Percentiles rank a stretch among this genome's conserved stretches.
Evolutionary conservation across 2,113 vertebrate genomes (phyloP).

Genomic region (Bujurquina vittata): DNA sequence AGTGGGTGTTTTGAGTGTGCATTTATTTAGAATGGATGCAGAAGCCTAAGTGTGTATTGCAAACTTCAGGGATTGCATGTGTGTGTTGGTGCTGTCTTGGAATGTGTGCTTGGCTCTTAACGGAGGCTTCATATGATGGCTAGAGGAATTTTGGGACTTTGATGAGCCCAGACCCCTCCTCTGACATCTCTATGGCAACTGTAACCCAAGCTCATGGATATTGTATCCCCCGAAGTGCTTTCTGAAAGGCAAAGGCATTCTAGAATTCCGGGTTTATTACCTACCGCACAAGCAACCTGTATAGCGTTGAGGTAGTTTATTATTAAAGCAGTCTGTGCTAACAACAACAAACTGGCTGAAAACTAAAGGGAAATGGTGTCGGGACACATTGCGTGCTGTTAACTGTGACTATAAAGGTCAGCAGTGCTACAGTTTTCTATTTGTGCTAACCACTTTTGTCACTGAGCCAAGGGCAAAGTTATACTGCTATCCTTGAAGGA

Average conservation of each 20-base stretch:
- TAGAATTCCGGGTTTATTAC: slow-evolving; percentile 57
- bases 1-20: background rate
- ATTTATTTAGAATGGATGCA: slow-evolving; percentile 20
- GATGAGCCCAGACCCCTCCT: slow-evolving; percentile 38
- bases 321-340: background rate
- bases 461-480: slow-evolving; percentile 61
- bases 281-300: slow-evolving; percentile 11
- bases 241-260: slow-evolving; percentile 38
- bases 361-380: background rate
- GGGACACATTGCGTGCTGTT: slow-evolving; percentile 2
- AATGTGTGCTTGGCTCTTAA: slow-evolving; percentile 75
- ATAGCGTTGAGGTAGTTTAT: slow-evolving; percentile 1
- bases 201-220: slow-evolving; percentile 69
- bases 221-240: slow-evolving; percentile 47
- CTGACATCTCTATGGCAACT: slow-evolving; percentile 57
- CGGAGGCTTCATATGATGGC: slow-evolving; percentile 67
- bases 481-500: slow-evolving; percentile 70
- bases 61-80: slow-evolving; percentile 12
- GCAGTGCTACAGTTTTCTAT: slow-evolving; percentile 36
- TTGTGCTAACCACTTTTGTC: slow-evolving; percentile 59
- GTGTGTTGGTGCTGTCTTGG: slow-evolving; percentile 46
- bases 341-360: background rate
- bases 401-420: slow-evolving; percentile 52
- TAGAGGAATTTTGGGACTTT: slow-evolving; percentile 52
- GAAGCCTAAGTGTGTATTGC: slow-evolving; percentile 3